Conservation (phyloP, 2,113 vertebrate genomes). For the Engraulis encrasicolus region DNA sequence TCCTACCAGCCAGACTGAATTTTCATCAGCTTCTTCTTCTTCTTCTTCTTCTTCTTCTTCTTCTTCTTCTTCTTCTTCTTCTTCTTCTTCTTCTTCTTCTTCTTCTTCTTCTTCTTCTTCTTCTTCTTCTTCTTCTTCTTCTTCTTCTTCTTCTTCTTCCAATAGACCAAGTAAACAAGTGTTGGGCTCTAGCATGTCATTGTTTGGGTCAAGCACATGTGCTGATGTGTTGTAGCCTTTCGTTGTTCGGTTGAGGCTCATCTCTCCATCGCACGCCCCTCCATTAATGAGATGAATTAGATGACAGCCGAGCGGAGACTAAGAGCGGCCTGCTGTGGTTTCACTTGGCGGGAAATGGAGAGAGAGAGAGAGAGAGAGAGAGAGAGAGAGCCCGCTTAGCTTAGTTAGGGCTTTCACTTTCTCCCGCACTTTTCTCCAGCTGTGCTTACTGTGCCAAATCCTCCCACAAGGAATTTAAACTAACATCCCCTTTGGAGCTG, state of each 20-base stretch:
- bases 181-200: no score
- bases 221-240: background rate
- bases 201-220: background rate
- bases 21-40: no score
- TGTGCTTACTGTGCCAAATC: background rate
- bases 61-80: no score
- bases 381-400: background rate
- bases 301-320: background rate
- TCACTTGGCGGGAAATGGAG: background rate
- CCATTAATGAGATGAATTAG: slow-evolving; percentile 12
- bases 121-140: no score
- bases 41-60: no score
- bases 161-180: no score
- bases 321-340: background rate
- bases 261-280: background rate
- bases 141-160: no score
- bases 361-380: no score
- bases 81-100: no score
- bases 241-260: background rate
- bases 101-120: no score
- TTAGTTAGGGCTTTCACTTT: slow-evolving; percentile 14
- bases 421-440: slow-evolving; percentile 5
- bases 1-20: no score
- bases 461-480: background rate
- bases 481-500: background rate